Evolutionary conservation across 2,113 vertebrate species (phyloP).

Genomic region (Bos indicus): DNA sequence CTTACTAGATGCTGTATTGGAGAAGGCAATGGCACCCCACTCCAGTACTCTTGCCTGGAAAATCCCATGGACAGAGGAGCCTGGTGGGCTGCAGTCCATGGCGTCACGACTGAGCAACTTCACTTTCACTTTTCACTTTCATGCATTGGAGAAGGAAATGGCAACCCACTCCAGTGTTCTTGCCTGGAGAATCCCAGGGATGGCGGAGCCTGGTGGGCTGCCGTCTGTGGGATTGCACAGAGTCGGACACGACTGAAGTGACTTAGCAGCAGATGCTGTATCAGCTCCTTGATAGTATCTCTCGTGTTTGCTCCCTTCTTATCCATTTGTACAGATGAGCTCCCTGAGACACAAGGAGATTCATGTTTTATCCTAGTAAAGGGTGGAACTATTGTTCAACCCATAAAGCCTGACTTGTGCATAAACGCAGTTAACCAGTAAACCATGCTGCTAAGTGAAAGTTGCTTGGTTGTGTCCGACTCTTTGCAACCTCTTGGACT

Average conservation of each 20-base stretch:
- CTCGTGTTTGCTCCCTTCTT: neutral
- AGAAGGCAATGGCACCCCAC: no score
- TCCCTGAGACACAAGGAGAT: neutral
- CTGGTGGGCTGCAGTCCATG: no score
- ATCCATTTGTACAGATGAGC: neutral
- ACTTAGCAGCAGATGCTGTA: no score
- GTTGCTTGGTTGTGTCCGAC: neutral
- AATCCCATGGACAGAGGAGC: no score
- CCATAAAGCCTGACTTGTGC: neutral
- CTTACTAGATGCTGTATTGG: neutral
- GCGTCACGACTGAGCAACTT: no score
- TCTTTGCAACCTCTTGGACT: neutral
- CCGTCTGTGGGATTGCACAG: no score
- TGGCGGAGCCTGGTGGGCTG: no score
- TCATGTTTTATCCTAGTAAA: neutral
- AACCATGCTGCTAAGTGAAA: neutral
- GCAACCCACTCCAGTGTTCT: no score
- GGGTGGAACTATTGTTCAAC: neutral
- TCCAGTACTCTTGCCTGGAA: no score
- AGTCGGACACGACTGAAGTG: accelerated
- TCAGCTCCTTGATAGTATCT: neutral
- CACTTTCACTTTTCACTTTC: no score
- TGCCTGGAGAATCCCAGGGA: no score
- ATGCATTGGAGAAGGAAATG: no score
- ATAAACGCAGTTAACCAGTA: neutral